Evolutionary conservation across 2,113 vertebrate genomes (phyloP), one percentile per base, ranked within the genome.

Genomic region (Erinaceus europaeus): DNA sequence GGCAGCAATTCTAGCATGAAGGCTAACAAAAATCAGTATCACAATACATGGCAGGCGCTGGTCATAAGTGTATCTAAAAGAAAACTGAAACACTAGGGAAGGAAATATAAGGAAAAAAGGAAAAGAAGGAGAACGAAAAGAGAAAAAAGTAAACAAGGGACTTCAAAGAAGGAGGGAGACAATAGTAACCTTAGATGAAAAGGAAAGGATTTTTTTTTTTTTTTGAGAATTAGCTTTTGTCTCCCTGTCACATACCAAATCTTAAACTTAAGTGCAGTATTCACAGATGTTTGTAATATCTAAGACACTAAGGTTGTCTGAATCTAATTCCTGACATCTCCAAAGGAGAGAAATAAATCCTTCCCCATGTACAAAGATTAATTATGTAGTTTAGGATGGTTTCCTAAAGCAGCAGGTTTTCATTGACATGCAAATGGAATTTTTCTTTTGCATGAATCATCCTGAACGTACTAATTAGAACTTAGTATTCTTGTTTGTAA

Each of bases 391-490:
- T 95, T 71, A 89, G 81, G n/a, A 88, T 89, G 27, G n/a, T 94
- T 95, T 95, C 84, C 69, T 76, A 77, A 65, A 48, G 79, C 61
- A 87, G 2, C 46, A 34, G 2, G 21, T 81, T 95, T 95, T 86
- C 82, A 94, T 0, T 85, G 90, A 55, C 62, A 90, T 94, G 64
- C 50, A 95, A 93, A 96, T 90, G 2, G 44, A 90, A 77, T 6
- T 15, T 5, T 88, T 90, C 71, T 14, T 93, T 95, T 71, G 40
- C 53, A 92, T 29, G 94, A 95, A 93, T 87, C 27, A 84, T 77
- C 52, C 89, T 91, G 77, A 93, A 95, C 94, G 90, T 92, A 94
- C 86, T 93, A 96, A 95, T 94, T 93, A 94, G 77, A 92, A 96
- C 53, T 69, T 95, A 85, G 92, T 94, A 94, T 83, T 46, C 84